Percentiles rank a stretch among this genome's conserved stretches.
These are phyloP conservation scores for Ceratothoa steindachneri DNA, from an alignment of 2,888 invertebrate genomes.

Conservation along the genomic window DNA sequence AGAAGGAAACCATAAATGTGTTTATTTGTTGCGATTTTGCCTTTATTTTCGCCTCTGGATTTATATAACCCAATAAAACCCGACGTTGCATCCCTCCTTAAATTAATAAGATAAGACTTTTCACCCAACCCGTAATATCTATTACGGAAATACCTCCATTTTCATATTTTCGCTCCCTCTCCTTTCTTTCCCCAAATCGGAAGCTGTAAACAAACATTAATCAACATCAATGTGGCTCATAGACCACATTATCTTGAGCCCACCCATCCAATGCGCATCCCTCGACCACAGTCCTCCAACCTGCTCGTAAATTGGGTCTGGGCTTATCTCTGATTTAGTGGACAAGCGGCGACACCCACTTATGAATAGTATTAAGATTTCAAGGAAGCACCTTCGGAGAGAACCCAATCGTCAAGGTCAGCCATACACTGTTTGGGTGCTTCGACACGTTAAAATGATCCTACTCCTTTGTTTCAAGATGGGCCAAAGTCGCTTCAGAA, in stretches of 20 bases:
- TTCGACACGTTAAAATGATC: not conserved
- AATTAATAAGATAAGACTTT: not conserved
- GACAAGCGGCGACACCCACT: constrained; percentile 13
- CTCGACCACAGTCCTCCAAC: constrained; percentile 1
- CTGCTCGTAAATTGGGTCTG: constrained; percentile 6
- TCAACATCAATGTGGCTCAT: constrained; percentile 2
- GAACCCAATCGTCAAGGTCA: not conserved
- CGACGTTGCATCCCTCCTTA: not conserved
- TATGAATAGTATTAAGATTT: constrained; percentile 13
- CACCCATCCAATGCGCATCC: too few species aligned
- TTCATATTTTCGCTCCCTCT: not conserved
- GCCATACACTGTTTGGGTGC: not conserved
- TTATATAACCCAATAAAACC: not conserved
- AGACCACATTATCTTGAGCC: constrained; percentile 5
- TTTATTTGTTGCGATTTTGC: too few species aligned
- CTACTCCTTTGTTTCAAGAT: not conserved
- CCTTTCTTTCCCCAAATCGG: not conserved
- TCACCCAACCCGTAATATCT: not conserved
- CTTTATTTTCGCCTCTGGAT: too few species aligned
- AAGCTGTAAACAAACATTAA: constrained; percentile 5
- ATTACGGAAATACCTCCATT: constrained; percentile 13
- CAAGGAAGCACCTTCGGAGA: constrained; percentile 5
- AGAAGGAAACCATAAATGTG: too few species aligned
- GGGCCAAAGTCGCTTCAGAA: not conserved
- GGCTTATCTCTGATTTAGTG: constrained; percentile 15